phyloP scores from a whole-genome alignment of 2,888 invertebrate species.

The Heterodera filipjevi region DNA sequence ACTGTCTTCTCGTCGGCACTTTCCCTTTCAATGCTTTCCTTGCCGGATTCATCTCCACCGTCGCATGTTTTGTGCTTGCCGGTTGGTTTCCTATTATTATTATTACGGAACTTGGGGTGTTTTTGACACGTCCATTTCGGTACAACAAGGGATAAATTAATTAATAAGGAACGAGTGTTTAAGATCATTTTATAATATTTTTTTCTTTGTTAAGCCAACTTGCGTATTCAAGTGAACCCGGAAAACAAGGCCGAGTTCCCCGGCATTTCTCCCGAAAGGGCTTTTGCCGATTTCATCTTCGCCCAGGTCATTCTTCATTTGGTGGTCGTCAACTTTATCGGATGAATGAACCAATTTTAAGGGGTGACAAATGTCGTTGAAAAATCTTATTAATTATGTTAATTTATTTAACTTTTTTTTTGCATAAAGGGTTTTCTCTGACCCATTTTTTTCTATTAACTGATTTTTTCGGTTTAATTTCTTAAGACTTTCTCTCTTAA shows the following conservation, averaged over 20 bases:
- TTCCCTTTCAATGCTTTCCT: slow-evolving; percentile 99
- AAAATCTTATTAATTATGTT: not conserved
- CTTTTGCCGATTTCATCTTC: slow-evolving; percentile 98
- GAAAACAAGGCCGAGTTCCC: slow-evolving; percentile 90
- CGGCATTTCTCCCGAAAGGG: slow-evolving; percentile 84
- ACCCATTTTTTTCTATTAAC: slow-evolving; percentile 49
- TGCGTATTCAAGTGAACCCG: slow-evolving; percentile 94
- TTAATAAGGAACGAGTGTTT: too few species aligned
- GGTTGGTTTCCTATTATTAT: slow-evolving; percentile 75
- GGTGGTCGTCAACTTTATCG: slow-evolving; percentile 98
- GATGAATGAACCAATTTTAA: slow-evolving; percentile 75
- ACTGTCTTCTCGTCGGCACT: slow-evolving; percentile 95
- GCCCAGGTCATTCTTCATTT: slow-evolving; percentile 94
- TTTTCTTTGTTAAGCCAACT: slow-evolving; percentile 76
- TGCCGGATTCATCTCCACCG: slow-evolving; percentile 95
- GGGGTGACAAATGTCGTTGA: not conserved
- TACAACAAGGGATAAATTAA: too few species aligned
- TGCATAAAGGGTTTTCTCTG: not conserved
- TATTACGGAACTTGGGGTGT: not conserved
- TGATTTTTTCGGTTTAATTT: not conserved
- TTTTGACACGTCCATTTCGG: too few species aligned
- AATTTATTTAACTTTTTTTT: not conserved
- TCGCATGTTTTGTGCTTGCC: slow-evolving; percentile 92
- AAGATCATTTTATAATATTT: too few species aligned
- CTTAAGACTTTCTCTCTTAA: not conserved